phyloP scores from a whole-genome alignment of 2,888 invertebrate species.

The Tholera decimalis region DNA sequence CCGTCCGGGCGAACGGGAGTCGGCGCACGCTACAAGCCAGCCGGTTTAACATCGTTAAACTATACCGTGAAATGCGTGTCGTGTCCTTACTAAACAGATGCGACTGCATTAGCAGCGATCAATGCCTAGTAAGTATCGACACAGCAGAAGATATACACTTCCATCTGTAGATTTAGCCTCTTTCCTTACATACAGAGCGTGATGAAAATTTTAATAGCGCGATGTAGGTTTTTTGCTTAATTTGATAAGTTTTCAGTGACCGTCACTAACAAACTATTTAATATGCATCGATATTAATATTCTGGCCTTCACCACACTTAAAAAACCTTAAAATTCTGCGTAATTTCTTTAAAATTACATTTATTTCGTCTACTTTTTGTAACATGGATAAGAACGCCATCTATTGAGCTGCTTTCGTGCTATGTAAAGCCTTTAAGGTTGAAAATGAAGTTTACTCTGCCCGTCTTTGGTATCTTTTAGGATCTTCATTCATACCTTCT shows the following conservation, averaged over 20 bases:
- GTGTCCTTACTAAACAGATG: slow-evolving; percentile 71
- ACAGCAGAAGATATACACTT: slow-evolving; percentile 70
- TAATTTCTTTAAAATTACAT: slow-evolving; percentile 1
- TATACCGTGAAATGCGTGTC: slow-evolving; percentile 68
- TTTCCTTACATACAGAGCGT: slow-evolving; percentile 23
- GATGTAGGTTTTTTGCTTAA: slow-evolving; percentile 41
- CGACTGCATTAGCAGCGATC: slow-evolving; percentile 74
- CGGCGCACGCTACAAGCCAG: slow-evolving; percentile 73
- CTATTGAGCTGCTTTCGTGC: slow-evolving; percentile 37
- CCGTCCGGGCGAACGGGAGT: slow-evolving; percentile 73
- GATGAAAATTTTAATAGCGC: slow-evolving; percentile 51
- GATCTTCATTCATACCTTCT: too few relatives aligned
- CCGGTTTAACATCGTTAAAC: slow-evolving; percentile 70
- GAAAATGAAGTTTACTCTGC: slow-evolving; percentile 2
- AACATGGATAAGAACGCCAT: slow-evolving; percentile 52
- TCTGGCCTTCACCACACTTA: background rate
- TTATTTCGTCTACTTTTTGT: slow-evolving; percentile 31
- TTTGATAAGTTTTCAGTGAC: background rate
- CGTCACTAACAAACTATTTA: background rate
- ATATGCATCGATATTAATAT: background rate
- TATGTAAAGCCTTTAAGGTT: slow-evolving; percentile 15
- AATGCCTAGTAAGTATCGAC: slow-evolving; percentile 78
- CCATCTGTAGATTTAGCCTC: slow-evolving; percentile 32
- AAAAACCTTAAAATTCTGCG: background rate
- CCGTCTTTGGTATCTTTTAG: background rate